Conservation (phyloP, 2,888 invertebrate genomes). For the Pollenia labialis region DNA sequence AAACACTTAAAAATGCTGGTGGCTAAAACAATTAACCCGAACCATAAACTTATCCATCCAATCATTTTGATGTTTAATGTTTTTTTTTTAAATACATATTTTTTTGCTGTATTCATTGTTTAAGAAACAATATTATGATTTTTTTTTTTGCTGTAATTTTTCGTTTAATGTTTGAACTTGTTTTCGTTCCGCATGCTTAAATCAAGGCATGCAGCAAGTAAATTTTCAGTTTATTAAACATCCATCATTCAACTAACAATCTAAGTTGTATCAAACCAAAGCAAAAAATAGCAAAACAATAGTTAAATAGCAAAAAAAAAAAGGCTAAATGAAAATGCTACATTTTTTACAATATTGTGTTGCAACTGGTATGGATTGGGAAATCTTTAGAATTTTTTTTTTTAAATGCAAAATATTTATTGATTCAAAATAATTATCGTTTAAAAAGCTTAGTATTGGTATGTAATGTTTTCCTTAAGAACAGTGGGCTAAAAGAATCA, state of each 20-base stretch:
- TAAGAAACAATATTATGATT: constrained; percentile 48
- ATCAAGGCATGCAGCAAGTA: constrained; percentile 44
- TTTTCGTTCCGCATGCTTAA: constrained; percentile 72
- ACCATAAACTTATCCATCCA: constrained; percentile 64
- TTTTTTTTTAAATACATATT: constrained; percentile 1
- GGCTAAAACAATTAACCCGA: constrained; percentile 73
- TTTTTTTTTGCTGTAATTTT: constrained; percentile 27
- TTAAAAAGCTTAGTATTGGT: not conserved
- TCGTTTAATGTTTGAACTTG: constrained; percentile 66
- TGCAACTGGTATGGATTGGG: constrained; percentile 38
- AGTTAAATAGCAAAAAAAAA: not conserved
- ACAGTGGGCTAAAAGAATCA: not conserved
- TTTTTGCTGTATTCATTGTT: constrained; percentile 46
- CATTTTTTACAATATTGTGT: constrained; percentile 17
- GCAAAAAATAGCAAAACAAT: constrained; percentile 18
- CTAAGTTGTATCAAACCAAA: not conserved
- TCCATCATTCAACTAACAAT: constrained; percentile 49
- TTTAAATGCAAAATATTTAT: constrained; percentile 2
- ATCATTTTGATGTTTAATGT: constrained; percentile 44
- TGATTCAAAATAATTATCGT: constrained; percentile 1
- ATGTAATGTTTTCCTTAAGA: not conserved
- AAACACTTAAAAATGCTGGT: constrained; percentile 66
- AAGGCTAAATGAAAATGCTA: constrained; percentile 29
- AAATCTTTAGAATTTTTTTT: constrained; percentile 31
- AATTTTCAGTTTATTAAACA: constrained; percentile 58